Percentiles rank a stretch among this genome's conserved stretches.
phyloP scores from a whole-genome alignment of 2,113 vertebrate genomes.

The Dunckerocampus dactyliophorus region DNA sequence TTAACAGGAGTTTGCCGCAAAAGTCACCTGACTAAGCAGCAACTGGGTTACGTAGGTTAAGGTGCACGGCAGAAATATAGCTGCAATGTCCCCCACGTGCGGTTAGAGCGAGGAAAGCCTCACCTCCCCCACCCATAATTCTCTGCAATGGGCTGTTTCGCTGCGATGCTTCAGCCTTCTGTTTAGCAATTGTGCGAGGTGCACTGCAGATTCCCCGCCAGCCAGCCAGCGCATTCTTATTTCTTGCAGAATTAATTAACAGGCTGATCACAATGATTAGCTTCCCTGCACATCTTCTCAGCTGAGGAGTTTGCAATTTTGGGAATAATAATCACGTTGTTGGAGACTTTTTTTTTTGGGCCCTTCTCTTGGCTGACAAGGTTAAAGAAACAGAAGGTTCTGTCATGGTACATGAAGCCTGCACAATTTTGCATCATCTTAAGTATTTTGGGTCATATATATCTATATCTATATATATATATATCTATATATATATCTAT shows the following conservation, averaged over 20 bases:
- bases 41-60: constrained; percentile 62
- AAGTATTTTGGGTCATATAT: constrained; percentile 3
- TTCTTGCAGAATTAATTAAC: constrained; percentile 66
- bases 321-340: constrained; percentile 62
- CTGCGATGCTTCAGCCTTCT: constrained; percentile 71
- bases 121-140: constrained; percentile 18
- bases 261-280: constrained; percentile 63
- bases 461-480: too few relatives aligned
- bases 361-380: constrained; percentile 28
- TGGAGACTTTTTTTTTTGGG: constrained; percentile 19
- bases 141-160: constrained; percentile 63
- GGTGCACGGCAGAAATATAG: constrained; percentile 53
- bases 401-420: constrained; percentile 22
- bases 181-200: constrained; percentile 64
- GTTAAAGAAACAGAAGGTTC: constrained; percentile 30
- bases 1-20: constrained; percentile 35
- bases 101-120: background rate
- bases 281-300: constrained; percentile 53
- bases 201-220: constrained; percentile 70
- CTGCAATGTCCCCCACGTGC: constrained; percentile 50
- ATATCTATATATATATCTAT: too few relatives aligned
- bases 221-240: constrained; percentile 50
- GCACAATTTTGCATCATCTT: constrained; percentile 12
- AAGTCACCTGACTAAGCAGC: constrained; percentile 56
- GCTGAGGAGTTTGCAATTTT: constrained; percentile 50